Evolutionary conservation across 2,888 invertebrate species (phyloP), one percentile per base, ranked within the genome.

Genomic region (Thymelicus acteon): DNA sequence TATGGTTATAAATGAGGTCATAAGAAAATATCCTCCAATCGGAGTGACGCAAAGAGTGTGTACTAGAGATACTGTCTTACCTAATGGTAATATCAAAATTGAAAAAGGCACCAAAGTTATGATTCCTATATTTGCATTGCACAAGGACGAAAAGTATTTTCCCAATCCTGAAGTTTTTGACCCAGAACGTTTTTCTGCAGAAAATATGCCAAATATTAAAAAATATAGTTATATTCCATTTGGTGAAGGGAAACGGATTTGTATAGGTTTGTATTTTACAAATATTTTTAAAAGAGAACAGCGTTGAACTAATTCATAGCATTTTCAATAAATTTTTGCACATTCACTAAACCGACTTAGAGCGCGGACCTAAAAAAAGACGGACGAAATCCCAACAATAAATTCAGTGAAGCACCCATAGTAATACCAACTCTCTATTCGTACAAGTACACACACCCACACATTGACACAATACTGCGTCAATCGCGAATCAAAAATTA

Each of bases 231-330:
- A 86, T 77, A 76, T 94, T 72, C 92, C 94, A 7, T 94, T 94
- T 80, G 94, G 94, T 12, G 93, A 91, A 77, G 94, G 94, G 57
- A 92, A 93, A 60, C 84, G 94, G 44, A 87, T 87, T 75, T 94
- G 94, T 76, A 85, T 94, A 62, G 94, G 94, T 94, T 80, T 86
- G 87, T 73, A 19, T 64, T 19, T 13, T 47, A 57, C 2, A 12
- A 24, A 37, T 57, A 24, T 37, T 31, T 31, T 31, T 31, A 31
- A 31, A 31, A 31, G 31, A 31, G 31, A 5, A 31, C 31, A 31
- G 3, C 31, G 31, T 31, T 31, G 31, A 31, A 31, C 31, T 31
- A 31, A 31, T 31, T 31, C 3, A 31, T 31, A 2, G 3, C 31
- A 31, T 31, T 31, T 24, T 31, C 19, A 19, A 19, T 19, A 19